A percentile compares a stretch with the other conserved stretches of the same genome.
phyloP scores from a whole-genome alignment of 2,113 vertebrate genomes.

The Brienomyrus brachyistius region DNA sequence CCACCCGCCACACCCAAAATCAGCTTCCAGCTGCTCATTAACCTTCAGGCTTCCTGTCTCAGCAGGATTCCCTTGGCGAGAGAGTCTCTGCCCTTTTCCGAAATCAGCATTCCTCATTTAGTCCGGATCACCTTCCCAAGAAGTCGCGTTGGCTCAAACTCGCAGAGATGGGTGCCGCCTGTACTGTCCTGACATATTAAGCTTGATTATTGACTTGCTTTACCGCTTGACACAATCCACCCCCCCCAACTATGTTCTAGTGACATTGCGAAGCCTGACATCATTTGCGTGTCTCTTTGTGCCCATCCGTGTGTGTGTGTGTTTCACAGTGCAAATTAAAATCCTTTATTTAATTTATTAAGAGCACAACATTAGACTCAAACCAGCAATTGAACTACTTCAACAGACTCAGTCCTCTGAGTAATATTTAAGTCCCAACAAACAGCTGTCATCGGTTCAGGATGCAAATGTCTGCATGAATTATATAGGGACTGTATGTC shows the following conservation, averaged over 20 bases:
- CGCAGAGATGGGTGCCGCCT: neutral
- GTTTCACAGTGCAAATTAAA: neutral
- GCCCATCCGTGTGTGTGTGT: neutral
- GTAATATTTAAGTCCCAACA: neutral
- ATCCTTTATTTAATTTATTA: neutral
- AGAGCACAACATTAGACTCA: neutral
- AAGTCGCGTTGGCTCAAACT: neutral
- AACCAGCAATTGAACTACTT: neutral
- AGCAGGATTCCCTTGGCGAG: slow-evolving; percentile 31
- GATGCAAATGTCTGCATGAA: neutral
- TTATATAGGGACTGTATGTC: neutral
- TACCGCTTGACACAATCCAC: neutral
- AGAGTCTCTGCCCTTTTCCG: slow-evolving; percentile 13
- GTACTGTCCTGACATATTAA: neutral
- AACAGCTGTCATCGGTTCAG: neutral
- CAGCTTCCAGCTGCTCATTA: slow-evolving; percentile 25
- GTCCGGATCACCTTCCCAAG: slow-evolving; percentile 4
- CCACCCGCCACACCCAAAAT: neutral
- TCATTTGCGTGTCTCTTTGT: neutral
- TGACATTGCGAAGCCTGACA: neutral
- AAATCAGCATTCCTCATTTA: slow-evolving; percentile 10
- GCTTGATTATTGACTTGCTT: neutral
- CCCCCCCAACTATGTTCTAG: neutral
- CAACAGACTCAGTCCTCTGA: neutral
- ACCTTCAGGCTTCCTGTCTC: slow-evolving; percentile 36